Evolutionary conservation across 2,888 invertebrate species (phyloP), one percentile per base, ranked within the genome.

Genomic region (Lordiphosa andalusiaca): DNA sequence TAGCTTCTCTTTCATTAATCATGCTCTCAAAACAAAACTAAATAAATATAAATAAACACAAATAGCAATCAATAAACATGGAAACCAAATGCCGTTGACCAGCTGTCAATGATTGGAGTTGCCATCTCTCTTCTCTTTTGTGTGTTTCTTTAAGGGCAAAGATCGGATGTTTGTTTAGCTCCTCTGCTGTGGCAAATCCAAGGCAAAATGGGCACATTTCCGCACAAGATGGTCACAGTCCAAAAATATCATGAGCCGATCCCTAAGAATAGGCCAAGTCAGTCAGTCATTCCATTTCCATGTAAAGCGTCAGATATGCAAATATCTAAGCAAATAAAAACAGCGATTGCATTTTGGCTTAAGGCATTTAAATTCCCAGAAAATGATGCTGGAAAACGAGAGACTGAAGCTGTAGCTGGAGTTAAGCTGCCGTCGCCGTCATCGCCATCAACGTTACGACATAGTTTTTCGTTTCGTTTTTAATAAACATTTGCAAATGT

Each of bases 401-500:
- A 76, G 81, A 63, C 66, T 67, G 49, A 54, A 51, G 36, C 23
- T 35, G 16, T 38, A 12, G 48, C 42, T 48, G 23, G 30, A 48
- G 58, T 50, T 42, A 59, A 44, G 60, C 38, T 52, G 62, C 53
- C 41, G 38, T 47, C 61, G 46, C 49, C 40, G 62, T 54, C 62
- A 49, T 48, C 30, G 30, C 30, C 50, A 39, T 63, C 40, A 55
- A 53, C 57, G 67, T 84, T 80, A 69, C 83, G 65, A 80, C 84
- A 80, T 63, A 74, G 37, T 47, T 72, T 77, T 82, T 67, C 68
- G 73, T 76, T 82, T 80, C 80, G 76, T 80, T 80, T 78, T 80
- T 81, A 81, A 72, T 80, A 77, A 84, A 68, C 63, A 72, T 73
- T 77, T 68, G 74, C 73, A 75, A 80, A 75, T 80, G 71, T 71